Evolutionary conservation across 2,113 vertebrate genomes (phyloP).

Genomic region (Brienomyrus longianalis): DNA sequence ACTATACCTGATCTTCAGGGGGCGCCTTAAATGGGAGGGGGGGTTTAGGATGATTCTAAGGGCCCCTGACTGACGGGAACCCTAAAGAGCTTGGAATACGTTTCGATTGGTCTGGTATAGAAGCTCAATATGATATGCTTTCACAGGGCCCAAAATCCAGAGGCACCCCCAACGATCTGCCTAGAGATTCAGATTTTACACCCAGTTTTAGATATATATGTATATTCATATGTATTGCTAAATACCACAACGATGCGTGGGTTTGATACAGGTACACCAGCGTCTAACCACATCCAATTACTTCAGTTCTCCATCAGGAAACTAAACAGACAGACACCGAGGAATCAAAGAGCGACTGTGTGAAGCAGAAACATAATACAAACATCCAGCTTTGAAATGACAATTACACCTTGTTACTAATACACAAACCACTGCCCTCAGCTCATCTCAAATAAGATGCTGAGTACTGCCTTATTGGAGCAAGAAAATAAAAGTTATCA

Average conservation of each 20-base stretch:
- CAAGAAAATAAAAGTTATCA: not conserved
- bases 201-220: not conserved
- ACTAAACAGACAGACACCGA: not conserved
- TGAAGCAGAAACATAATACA: not conserved
- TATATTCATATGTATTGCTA: not conserved
- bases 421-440: not conserved
- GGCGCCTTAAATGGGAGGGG: not conserved
- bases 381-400: not conserved
- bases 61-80: not conserved
- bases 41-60: not conserved
- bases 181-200: not conserved
- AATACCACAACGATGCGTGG: not conserved
- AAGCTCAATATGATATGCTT: not conserved
- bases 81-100: not conserved
- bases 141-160: not conserved
- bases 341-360: not conserved
- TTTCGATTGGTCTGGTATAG: not conserved
- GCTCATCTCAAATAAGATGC: not conserved
- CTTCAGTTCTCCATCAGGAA: not conserved
- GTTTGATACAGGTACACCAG: not conserved
- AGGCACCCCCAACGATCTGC: not conserved
- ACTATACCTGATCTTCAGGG: not conserved
- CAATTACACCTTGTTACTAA: not conserved
- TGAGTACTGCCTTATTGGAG: not conserved
- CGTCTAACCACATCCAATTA: not conserved